These are phyloP conservation scores for Euplagia quadripunctaria DNA, from an alignment of 2,888 invertebrate species.

Conservation along the genomic window DNA sequence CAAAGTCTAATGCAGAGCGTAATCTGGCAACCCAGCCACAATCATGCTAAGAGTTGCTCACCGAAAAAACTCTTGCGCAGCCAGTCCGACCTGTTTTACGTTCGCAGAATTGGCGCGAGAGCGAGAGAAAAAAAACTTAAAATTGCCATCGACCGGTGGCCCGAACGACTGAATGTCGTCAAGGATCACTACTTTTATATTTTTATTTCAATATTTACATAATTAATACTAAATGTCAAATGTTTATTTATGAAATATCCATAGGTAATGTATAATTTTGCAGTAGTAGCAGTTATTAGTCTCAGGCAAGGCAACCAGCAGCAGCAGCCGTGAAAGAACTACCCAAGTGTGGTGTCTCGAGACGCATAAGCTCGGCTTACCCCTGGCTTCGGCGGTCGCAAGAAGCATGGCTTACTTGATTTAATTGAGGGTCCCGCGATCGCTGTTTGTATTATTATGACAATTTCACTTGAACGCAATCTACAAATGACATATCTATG, in stretches of 20 bases:
- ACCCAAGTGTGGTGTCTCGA: too few relatives aligned
- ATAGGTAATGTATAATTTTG: background rate
- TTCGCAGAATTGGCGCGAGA: conserved; percentile 76
- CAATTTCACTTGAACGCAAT: too few relatives aligned
- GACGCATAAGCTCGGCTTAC: too few relatives aligned
- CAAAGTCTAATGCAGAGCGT: conserved; percentile 17
- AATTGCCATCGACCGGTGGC: conserved; percentile 74
- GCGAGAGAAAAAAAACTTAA: conserved; percentile 70
- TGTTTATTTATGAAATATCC: background rate
- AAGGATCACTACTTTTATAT: conserved; percentile 79
- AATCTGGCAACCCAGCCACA: conserved; percentile 62
- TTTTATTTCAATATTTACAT: conserved; percentile 49
- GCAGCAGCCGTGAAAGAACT: too few relatives aligned
- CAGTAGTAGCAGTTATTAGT: background rate
- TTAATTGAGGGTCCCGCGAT: too few relatives aligned
- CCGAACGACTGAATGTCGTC: conserved; percentile 75
- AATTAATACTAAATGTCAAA: conserved; percentile 46
- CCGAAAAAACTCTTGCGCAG: conserved; percentile 79
- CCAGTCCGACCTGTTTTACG: conserved; percentile 80
- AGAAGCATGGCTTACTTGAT: too few relatives aligned
- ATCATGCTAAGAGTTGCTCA: conserved; percentile 63
- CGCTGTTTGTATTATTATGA: too few relatives aligned
- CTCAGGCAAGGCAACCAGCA: too few relatives aligned
- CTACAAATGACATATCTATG: too few relatives aligned
- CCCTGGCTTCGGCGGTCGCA: too few relatives aligned